Conservation (phyloP, 2,113 vertebrate species). For the Eublepharis macularius region DNA sequence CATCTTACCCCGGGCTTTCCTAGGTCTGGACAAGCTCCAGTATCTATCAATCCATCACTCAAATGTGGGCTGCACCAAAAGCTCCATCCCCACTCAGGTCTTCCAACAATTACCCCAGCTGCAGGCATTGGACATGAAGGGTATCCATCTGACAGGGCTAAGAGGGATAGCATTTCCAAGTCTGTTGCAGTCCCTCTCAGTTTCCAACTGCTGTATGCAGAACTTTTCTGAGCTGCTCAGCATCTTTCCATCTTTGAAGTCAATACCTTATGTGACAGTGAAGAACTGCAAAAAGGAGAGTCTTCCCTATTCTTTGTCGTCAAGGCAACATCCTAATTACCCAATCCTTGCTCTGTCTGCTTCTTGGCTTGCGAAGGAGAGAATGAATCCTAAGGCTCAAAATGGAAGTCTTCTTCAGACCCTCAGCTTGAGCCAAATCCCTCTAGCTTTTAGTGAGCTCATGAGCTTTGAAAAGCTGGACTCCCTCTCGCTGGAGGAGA, state of each 20-base stretch:
- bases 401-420: neutral
- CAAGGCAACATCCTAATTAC: neutral
- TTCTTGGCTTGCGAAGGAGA: neutral
- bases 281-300: neutral
- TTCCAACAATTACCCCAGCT: neutral
- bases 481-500: neutral
- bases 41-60: neutral
- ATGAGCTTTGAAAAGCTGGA: neutral
- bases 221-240: neutral
- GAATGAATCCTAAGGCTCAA: neutral
- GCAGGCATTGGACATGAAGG: neutral
- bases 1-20: neutral
- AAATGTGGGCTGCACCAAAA: neutral
- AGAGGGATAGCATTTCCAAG: neutral
- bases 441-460: neutral
- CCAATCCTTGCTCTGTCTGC: neutral
- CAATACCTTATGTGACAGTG: neutral
- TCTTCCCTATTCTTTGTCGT: neutral
- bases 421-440: neutral
- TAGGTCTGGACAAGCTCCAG: neutral
- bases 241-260: neutral
- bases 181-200: neutral
- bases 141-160: neutral
- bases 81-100: neutral
- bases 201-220: neutral